These are phyloP conservation scores for Castor canadensis DNA, from an alignment of 2,113 vertebrate species.

Conservation along the genomic window DNA sequence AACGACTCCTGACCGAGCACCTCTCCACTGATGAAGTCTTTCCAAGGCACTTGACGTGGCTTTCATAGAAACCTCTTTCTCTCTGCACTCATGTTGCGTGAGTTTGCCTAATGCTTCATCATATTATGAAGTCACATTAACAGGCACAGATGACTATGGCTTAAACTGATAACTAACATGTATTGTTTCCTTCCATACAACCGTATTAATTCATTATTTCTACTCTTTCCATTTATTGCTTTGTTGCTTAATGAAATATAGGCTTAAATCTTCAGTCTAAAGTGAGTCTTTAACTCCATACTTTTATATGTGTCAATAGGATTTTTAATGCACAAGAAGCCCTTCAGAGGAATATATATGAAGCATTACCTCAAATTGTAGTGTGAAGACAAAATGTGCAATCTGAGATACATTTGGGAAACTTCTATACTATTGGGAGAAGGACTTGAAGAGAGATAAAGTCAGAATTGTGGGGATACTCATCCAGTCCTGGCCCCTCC, in stretches of 20 bases:
- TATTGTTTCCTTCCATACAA: background rate
- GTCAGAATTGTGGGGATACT: background rate
- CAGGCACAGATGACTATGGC: too few species aligned
- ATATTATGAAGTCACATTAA: background rate
- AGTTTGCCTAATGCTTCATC: background rate
- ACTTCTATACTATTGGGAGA: background rate
- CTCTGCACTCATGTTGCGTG: background rate
- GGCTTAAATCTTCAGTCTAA: background rate
- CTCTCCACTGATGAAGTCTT: background rate
- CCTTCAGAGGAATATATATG: background rate
- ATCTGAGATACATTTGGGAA: background rate
- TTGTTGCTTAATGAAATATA: too few species aligned
- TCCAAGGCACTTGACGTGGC: background rate
- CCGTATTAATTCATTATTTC: background rate
- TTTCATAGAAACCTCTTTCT: constrained; percentile 16
- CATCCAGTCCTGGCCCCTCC: background rate
- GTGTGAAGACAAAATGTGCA: background rate
- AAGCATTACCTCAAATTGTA: background rate
- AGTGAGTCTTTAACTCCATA: background rate
- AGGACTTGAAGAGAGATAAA: background rate
- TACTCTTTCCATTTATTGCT: too few species aligned
- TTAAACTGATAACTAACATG: background rate
- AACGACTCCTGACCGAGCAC: background rate
- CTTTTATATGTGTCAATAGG: background rate
- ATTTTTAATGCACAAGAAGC: background rate